Percentiles rank a stretch among this genome's conserved stretches.
Conservation (phyloP, 2,797 vertebrate genomes). For the Carduelis carduelis region DNA sequence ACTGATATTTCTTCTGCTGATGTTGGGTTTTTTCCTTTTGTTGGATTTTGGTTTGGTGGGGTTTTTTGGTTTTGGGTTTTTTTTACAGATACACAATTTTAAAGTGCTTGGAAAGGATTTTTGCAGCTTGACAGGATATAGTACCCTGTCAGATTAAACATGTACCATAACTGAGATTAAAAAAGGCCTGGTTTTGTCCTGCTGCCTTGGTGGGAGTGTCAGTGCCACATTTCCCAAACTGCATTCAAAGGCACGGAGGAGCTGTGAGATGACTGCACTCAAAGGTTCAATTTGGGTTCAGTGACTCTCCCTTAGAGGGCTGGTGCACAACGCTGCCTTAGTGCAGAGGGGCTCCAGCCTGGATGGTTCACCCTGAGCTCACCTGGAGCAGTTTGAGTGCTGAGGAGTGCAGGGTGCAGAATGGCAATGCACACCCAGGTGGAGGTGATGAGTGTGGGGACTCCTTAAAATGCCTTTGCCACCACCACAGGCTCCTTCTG, state of each 20-base stretch:
- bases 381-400: background rate
- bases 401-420: background rate
- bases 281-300: accelerated
- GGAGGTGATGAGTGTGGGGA: accelerated
- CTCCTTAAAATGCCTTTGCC: background rate
- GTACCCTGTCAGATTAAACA: background rate
- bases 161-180: background rate
- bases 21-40: background rate
- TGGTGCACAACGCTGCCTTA: accelerated
- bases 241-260: accelerated
- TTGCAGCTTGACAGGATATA: background rate
- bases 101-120: background rate
- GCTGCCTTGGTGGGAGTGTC: background rate
- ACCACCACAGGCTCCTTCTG: background rate
- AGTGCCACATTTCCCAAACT: background rate
- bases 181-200: background rate
- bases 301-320: background rate
- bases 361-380: background rate
- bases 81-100: background rate
- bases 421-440: accelerated
- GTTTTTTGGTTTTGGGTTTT: accelerated
- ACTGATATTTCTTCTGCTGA: background rate
- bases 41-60: background rate
- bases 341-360: background rate
- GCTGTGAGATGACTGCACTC: background rate